Percentiles rank a stretch among this genome's conserved stretches.
Conservation (phyloP, 2,797 vertebrate genomes). For the Sebastes glaucus region DNA sequence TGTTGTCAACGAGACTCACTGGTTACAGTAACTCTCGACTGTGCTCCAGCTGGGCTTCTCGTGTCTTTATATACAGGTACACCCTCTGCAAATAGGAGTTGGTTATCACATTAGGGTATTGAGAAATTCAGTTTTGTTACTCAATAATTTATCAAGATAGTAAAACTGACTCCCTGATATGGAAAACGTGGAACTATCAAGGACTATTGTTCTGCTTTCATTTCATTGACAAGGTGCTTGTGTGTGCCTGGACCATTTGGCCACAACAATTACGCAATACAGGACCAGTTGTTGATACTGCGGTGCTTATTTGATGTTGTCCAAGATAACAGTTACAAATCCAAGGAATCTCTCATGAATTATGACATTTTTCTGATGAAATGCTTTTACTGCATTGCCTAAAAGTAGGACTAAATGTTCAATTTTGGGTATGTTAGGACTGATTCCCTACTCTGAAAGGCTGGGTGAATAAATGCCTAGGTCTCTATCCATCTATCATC, state of each 20-base stretch:
- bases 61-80: neutral
- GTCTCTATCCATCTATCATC: neutral
- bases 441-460: neutral
- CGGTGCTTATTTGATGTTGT: neutral
- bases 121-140: constrained; percentile 15
- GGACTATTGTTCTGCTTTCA: neutral
- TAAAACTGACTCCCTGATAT: neutral
- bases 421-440: neutral
- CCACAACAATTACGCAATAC: neutral
- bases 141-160: constrained; percentile 35
- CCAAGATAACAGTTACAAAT: neutral
- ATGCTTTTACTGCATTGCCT: neutral
- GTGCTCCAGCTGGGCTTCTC: neutral
- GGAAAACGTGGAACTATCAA: neutral
- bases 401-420: neutral
- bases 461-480: neutral
- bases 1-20: constrained; percentile 29
- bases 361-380: neutral
- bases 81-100: no score
- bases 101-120: constrained; percentile 27
- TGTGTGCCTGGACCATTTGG: neutral
- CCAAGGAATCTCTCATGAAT: neutral
- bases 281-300: neutral
- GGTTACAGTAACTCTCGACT: neutral
- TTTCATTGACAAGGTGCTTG: neutral